A percentile compares a stretch with the other conserved stretches of the same genome.
Conservation (phyloP, 2,888 invertebrate genomes). For the Andrena bucephala region DNA sequence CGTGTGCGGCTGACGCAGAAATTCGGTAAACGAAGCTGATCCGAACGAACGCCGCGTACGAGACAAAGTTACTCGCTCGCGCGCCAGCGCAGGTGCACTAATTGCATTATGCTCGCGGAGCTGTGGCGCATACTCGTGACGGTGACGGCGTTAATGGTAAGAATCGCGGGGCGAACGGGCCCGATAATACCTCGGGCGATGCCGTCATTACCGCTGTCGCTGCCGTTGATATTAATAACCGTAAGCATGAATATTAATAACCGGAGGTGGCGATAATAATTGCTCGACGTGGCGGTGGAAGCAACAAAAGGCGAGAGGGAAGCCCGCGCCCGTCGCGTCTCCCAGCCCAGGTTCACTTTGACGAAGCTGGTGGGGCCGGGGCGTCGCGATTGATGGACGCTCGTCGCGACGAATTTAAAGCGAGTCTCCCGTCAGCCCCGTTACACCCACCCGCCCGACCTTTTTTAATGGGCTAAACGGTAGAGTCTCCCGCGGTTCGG, state of each 20-base stretch:
- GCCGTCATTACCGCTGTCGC: conserved; percentile 17
- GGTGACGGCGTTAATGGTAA: conserved; percentile 15
- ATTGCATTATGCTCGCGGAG: background rate
- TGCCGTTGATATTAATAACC: conserved; percentile 28
- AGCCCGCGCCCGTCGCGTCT: background rate
- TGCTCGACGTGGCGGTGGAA: background rate
- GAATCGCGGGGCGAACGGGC: conserved; percentile 14
- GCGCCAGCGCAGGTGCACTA: background rate
- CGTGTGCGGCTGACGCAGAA: background rate
- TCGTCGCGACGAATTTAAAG: conserved; percentile 16
- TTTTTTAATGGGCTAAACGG: conserved; percentile 43
- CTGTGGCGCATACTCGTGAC: background rate
- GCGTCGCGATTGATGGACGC: background rate
- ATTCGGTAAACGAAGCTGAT: background rate
- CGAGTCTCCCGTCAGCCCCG: background rate
- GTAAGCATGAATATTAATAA: conserved; percentile 38
- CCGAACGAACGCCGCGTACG: background rate
- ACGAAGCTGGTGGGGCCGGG: background rate
- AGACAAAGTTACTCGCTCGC: background rate
- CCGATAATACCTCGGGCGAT: conserved; percentile 17
- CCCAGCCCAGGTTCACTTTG: background rate
- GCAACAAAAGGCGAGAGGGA: background rate
- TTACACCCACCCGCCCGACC: background rate
- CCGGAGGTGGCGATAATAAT: conserved; percentile 17
- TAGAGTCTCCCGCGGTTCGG: conserved; percentile 29